These are phyloP conservation scores for Sorex araneus DNA, from an alignment of 2,113 vertebrate genomes.

Conservation along the genomic window DNA sequence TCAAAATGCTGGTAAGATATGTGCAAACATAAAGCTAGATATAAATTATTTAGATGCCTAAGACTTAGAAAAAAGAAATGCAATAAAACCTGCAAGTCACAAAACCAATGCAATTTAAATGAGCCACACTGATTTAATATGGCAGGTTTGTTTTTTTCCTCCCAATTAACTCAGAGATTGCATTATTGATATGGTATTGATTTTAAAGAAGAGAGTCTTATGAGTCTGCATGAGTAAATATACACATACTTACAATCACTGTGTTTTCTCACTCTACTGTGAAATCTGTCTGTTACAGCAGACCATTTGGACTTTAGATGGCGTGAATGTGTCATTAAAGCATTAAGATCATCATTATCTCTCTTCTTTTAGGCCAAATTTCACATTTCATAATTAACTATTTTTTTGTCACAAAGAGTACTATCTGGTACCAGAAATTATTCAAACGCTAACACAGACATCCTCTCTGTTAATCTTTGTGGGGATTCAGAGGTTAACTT, in stretches of 20 bases:
- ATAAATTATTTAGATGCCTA: neutral
- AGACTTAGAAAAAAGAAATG: neutral
- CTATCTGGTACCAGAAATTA: neutral
- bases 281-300: neutral
- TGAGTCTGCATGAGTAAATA: neutral
- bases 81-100: neutral
- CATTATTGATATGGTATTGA: neutral
- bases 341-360: neutral
- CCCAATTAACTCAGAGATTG: neutral
- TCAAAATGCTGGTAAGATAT: slow-evolving; percentile 34
- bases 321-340: neutral
- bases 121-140: slow-evolving; percentile 3
- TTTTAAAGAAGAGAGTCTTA: slow-evolving; percentile 2
- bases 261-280: slow-evolving; percentile 36
- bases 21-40: slow-evolving; percentile 3
- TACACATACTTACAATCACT: neutral
- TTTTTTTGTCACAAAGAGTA: neutral
- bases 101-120: slow-evolving; percentile 33
- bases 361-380: slow-evolving; percentile 10
- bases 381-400: neutral
- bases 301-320: neutral
- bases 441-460: neutral
- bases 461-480: neutral
- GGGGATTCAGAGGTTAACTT: neutral
- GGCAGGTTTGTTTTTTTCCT: neutral